Base-by-base conservation (phyloP, 2,888 invertebrate genomes). In the Sarcophaga rosellei region DNA sequence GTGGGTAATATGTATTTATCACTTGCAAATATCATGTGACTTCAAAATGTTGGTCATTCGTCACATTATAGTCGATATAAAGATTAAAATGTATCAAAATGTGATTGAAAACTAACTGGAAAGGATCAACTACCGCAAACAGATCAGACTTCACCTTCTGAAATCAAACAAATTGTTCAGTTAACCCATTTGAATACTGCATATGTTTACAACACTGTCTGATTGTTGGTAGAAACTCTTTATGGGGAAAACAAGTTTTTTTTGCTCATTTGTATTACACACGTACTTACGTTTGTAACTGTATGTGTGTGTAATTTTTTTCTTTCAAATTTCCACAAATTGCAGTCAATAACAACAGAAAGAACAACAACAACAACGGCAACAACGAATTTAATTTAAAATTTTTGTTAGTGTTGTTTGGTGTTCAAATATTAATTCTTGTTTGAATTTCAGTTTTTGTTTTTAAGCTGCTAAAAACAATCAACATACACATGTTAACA, bases 381-480 rank as follows among this genome's bases (percentile, higher is more conserved):
- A 47, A 4, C 17, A 35, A 35, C 35, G 3, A 35, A 35, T 35
- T 10, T 35, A 8, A 35, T 35, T 35, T 35, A 35, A 35, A 35
- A 35, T 35, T 1, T 35, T 35, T 35, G 35, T 35, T 35, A 10
- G 35, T 35, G 35, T 35, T 35, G 57, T 70, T 70, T 81, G 21
- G 35, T 35, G 35, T 35, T 72, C 17, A 65, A 84, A 59, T 75
- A 15, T 84, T 80, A 80, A 84, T 84, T 84, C 84, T 84, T 76
- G 79, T 70, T 80, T 76, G 23, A 63, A 80, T 75, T 80, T 70
- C 23, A 65, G 61, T 78, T 78, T 63, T 47, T 62, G 17, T 63
- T 47, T 59, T 61, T 44, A 45, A 68, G 61, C 63, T 70, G 61
- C 61, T 47, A 45, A 8, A 63, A 25, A 63, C 12, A 53, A 53